Conservation (phyloP, 2,113 vertebrate genomes). For the Bos taurus region DNA sequence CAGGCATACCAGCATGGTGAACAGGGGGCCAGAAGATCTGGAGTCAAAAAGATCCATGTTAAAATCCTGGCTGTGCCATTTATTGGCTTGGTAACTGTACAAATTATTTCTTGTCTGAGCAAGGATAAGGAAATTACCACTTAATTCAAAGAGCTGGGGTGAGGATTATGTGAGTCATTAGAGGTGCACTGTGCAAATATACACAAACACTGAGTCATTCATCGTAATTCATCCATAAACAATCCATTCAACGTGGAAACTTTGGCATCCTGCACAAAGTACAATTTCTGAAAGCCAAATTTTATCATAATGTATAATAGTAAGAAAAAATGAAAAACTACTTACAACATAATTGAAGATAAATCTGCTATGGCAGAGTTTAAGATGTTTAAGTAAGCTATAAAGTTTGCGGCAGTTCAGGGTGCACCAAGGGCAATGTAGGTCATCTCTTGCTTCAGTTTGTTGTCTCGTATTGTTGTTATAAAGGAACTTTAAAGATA, state of each 20-base stretch:
- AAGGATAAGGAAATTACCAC: constrained; percentile 8
- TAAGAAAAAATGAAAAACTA: constrained; percentile 20
- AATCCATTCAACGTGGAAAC: background rate
- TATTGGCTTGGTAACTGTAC: background rate
- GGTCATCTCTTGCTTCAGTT: constrained; percentile 95
- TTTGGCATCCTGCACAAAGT: background rate
- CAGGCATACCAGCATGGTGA: background rate
- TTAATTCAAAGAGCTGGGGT: background rate
- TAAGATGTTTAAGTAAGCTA: constrained; percentile 98
- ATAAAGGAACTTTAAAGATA: constrained; percentile 90
- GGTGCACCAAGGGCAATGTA: constrained; percentile 98
- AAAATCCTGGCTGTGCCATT: background rate
- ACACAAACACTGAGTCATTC: background rate
- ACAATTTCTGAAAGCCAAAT: background rate
- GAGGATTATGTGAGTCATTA: background rate
- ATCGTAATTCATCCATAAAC: background rate
- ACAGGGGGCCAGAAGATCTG: background rate
- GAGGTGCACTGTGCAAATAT: background rate
- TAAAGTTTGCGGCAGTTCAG: constrained; percentile 98
- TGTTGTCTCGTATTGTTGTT: constrained; percentile 98
- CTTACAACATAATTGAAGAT: constrained; percentile 99
- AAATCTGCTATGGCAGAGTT: constrained; percentile 97
- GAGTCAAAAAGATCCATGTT: background rate
- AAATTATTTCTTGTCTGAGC: constrained; percentile 11
- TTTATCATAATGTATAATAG: background rate